Percentiles rank a stretch among this genome's conserved stretches.
Evolutionary conservation across 2,113 vertebrate genomes (phyloP).

Genomic region (Carassius auratus): DNA sequence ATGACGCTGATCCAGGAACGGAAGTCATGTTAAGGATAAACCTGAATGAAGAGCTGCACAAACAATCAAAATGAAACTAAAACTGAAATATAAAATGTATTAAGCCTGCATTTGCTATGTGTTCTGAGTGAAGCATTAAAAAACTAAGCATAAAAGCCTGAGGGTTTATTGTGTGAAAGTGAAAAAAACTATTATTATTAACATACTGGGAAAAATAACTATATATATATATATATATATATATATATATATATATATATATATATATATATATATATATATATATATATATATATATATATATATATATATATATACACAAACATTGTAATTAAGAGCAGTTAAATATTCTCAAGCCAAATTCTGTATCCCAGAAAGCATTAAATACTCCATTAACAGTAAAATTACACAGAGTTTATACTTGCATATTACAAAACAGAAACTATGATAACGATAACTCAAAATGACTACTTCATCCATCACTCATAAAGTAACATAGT

Average conservation of each 20-base stretch:
- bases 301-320: no score
- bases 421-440: not conserved
- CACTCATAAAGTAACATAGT: not conserved
- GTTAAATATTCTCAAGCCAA: not conserved
- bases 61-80: not conserved
- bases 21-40: not conserved
- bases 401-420: not conserved
- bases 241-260: no score
- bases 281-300: no score
- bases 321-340: not conserved
- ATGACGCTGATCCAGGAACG: not conserved
- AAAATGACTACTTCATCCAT: not conserved
- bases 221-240: no score
- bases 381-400: not conserved
- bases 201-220: not conserved
- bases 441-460: not conserved
- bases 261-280: no score
- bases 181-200: not conserved
- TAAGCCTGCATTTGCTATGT: not conserved
- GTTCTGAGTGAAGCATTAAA: not conserved
- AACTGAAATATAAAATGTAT: not conserved
- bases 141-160: not conserved
- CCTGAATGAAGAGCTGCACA: slow-evolving; percentile 2
- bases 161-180: not conserved
- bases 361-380: not conserved